Evolutionary conservation across 2,113 vertebrate genomes (phyloP), one percentile per base, ranked within the genome.

Genomic region (Zeus faber): DNA sequence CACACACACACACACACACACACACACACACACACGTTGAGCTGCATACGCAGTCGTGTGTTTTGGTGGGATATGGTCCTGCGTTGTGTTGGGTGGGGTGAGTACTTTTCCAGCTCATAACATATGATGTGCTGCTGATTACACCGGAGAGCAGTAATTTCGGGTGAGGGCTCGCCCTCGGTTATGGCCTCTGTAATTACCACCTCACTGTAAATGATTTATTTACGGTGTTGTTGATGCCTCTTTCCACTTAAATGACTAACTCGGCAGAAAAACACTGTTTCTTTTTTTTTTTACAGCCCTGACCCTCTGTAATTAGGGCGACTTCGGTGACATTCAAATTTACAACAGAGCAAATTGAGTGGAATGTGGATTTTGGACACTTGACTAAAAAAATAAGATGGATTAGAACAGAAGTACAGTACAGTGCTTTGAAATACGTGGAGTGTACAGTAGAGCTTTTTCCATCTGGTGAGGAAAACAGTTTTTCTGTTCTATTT

Each of bases 131-230:
- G 80, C 74, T 75, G 82, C 81, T 84, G 84, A 83, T 83, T 80
- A 78, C 54, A 6, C 65, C 25, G 58, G 70, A 65, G 78, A 64
- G 33, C 79, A 77, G 78, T 78, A 77, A 85, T 85, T 81, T 82
- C 57, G 72, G 80, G 54, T 27, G 54, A 70, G 78, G 72, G 62
- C 69, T 65, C 75, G 58, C 51, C 55, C 43, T 61, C 68, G 72
- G 70, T 79, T 74, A 79, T 72, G 72, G 76, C 65, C 83, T 75
- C 73, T 81, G 70, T 89, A 83, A 85, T 87, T 85, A 88, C 73
- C 35, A 35, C 54, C 70, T 72, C 43, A 73, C 79, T 81, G 54
- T 70, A 67, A 81, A 71, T 80, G 70, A 85, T 78, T 85, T 78
- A 83, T 81, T 88, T 82, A 64, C 82, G 70, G 70, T 74, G 72